Evolutionary conservation across 2,888 invertebrate species (phyloP), one percentile per base, ranked within the genome.

Genomic region (Lasioglossum villosulum): DNA sequence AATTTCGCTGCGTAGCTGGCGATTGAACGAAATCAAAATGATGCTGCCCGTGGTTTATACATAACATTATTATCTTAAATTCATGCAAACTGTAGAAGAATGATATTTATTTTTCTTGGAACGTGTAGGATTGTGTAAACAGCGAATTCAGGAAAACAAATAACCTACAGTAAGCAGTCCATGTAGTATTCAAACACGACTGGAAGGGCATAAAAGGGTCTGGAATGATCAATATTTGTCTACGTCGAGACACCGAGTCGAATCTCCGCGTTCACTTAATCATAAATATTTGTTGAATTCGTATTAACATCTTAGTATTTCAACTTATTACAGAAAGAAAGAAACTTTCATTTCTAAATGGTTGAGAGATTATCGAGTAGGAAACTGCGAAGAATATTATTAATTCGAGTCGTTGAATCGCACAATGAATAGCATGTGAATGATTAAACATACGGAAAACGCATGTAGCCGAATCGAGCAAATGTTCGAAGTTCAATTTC

Each of bases 141-240:
- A 37, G 4, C 23, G 30, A 37, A 66, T 66, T 66, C 66, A 1
- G 34, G 66, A 66, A 37, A 34, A 66, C 34, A 66, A 34, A 66
- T 66, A 66, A 66, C 30, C 63, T 30, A 30, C 5, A 19, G 63
- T 63, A 30, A 16, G 30, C 63, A 63, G 16, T 37, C 23, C 66
- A 37, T 37, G 34, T 34, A 23, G 66, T 34, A 66, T 66, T 66
- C 30, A 66, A 66, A 66, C 34, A 34, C 23, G 23, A 37, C 34
- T 23, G 23, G 34, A 37, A 63, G 30, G 63, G 63, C 63, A 63
- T 30, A 63, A 63, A 63, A 63, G 63, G 63, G 63, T 16, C 63
- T 16, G 30, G 63, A 30, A 30, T 63, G 30, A 63, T 63, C 63
- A 63, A 63, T 63, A 63, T 63, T 63, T 63, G 59, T 63, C 59